Evolutionary conservation across 2,888 invertebrate species (phyloP), one percentile per base, ranked within the genome.

Genomic region (Lordiphosa andalusiaca): DNA sequence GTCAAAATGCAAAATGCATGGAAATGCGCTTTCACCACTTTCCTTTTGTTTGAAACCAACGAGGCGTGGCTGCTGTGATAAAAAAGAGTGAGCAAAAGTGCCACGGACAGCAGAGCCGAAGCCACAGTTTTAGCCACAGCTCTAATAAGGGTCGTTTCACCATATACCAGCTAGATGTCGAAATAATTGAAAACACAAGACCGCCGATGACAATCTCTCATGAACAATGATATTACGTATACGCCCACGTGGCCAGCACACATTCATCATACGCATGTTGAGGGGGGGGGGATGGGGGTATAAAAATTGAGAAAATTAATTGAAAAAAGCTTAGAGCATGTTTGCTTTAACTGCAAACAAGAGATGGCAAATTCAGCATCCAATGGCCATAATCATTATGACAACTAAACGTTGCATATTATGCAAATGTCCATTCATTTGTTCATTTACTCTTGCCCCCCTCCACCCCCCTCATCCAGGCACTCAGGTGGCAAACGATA

Each of bases 21-120:
- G 58, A 58, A 69, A 47, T 71, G 73, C 71, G 69, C 57, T 50
- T 62, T 58, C 61, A 62, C 64, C 81, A 70, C 67, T 67, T 77
- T 63, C 47, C 81, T 68, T 81, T 76, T 76, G 82, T 76, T 71
- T 68, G 61, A 70, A 69, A 46, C 62, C 80, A 84, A 66, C 84
- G 84, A 80, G 73, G 84, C 84, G 84, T 83, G 81, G 68, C 62
- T 69, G 68, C 62, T 66, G 62, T 73, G 80, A 80, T 80, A 80
- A 84, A 80, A 30, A 30, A 30, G 30, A 83, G 71, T 76, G 69
- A 63, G 69, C 69, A 76, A 67, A 67, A 76, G 68, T 76, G 65
- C 52, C 66, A 58, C 46, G 41, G 19, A 69, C 56, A 62, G 59
- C 60, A 59, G 35, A 25, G 13, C 25, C 25, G 12, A 25, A 42